Percentiles rank a stretch among this genome's conserved stretches.
Evolutionary conservation across 1,140 invertebrate species (phyloP).

Genomic region (Piezodorus guildinii): DNA sequence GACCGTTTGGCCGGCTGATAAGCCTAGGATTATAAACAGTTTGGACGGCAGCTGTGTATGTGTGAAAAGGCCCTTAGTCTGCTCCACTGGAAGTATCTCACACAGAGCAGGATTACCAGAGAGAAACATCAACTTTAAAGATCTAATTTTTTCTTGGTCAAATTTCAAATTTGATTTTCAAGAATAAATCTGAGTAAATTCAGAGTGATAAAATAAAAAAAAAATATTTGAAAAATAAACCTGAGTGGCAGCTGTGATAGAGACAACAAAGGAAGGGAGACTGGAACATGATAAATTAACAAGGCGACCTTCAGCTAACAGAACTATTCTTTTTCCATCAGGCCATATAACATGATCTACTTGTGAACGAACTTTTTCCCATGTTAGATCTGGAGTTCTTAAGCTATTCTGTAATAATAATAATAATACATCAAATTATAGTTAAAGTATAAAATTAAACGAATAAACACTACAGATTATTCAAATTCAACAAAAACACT

Average conservation of each 20-base stretch:
- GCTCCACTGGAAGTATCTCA: no score
- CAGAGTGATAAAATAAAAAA: no score
- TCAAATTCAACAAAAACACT: slow-evolving; percentile 32
- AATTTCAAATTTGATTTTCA: no score
- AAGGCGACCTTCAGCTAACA: slow-evolving; percentile 87
- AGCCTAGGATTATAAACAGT: no score
- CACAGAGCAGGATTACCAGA: no score
- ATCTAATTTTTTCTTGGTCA: no score
- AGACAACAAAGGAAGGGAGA: slow-evolving; percentile 93
- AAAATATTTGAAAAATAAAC: slow-evolving; percentile 29
- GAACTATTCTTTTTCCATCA: slow-evolving; percentile 80
- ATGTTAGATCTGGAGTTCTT: slow-evolving; percentile 83
- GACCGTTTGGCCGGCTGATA: no score
- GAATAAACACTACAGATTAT: no score
- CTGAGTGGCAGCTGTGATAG: slow-evolving; percentile 88
- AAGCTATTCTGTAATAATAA: slow-evolving; percentile 64
- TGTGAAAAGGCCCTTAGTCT: no score
- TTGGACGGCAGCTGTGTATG: no score
- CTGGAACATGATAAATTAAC: slow-evolving; percentile 95
- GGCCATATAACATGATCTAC: slow-evolving; percentile 96
- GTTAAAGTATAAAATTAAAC: no score
- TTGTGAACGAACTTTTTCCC: slow-evolving; percentile 94
- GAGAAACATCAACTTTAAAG: no score
- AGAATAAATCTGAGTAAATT: neutral
- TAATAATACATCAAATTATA: slow-evolving; percentile 15